phyloP scores from a whole-genome alignment of 2,113 vertebrate genomes.

The Gallinago undulata region DNA sequence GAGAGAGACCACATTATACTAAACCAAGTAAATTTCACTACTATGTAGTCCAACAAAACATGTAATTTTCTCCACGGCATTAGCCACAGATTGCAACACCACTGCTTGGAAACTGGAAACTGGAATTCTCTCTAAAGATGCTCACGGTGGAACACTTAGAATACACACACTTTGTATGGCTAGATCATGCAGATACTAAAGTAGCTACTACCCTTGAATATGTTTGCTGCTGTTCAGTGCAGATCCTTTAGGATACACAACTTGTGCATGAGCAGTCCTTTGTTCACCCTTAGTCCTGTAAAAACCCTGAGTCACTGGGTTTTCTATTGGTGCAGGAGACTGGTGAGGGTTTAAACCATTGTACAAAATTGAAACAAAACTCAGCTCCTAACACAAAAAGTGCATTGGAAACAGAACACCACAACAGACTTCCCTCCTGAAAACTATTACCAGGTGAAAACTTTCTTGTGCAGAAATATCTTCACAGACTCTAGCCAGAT shows the following conservation, averaged over 20 bases:
- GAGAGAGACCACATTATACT: background rate
- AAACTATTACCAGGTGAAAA: background rate
- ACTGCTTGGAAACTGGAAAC: background rate
- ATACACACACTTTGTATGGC: background rate
- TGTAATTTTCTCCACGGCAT: accelerated
- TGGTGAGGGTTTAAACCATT: background rate
- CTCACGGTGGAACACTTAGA: background rate
- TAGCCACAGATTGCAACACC: background rate
- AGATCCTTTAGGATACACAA: background rate
- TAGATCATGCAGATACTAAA: background rate
- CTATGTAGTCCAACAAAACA: background rate
- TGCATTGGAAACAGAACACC: background rate
- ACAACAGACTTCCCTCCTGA: background rate
- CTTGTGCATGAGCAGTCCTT: background rate
- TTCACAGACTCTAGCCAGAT: background rate
- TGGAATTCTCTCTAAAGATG: background rate
- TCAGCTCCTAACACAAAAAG: background rate
- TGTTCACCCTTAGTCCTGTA: background rate
- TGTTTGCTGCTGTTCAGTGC: background rate
- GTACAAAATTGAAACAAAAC: background rate
- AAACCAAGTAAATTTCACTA: background rate
- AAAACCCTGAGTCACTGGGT: background rate
- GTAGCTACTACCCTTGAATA: background rate
- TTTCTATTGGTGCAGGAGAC: background rate
- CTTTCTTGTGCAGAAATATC: background rate